These are phyloP conservation scores for Paracyclopina nana DNA, from an alignment of 1,140 invertebrate species.

Conservation along the genomic window DNA sequence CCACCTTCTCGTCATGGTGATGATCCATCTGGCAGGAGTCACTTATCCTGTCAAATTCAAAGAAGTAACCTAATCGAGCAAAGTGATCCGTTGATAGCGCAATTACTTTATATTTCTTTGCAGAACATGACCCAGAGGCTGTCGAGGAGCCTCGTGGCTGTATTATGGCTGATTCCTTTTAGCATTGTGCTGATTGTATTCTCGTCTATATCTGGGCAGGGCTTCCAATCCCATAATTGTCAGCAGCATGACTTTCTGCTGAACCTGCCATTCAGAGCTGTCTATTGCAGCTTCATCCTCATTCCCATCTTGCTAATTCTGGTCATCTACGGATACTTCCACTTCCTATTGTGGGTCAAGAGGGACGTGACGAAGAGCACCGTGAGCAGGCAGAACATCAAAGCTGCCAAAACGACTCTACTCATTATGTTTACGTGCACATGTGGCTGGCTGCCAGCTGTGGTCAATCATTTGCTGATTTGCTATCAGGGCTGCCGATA, in stretches of 20 bases:
- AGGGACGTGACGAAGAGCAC: neutral
- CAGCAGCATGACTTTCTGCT: neutral
- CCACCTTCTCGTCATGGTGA: constrained; percentile 1
- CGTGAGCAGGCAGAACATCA: neutral
- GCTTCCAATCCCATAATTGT: neutral
- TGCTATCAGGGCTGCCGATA: neutral
- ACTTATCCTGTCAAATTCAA: neutral
- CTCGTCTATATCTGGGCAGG: neutral
- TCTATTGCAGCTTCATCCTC: neutral
- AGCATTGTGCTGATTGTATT: neutral
- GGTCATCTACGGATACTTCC: neutral
- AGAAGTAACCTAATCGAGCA: neutral
- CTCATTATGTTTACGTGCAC: constrained; percentile 1
- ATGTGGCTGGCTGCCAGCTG: neutral
- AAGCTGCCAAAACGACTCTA: neutral
- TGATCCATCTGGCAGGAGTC: neutral
- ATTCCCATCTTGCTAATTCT: neutral
- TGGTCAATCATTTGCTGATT: neutral
- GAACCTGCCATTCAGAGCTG: neutral
- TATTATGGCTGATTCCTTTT: neutral
- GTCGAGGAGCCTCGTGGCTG: neutral
- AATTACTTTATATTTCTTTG: neutral
- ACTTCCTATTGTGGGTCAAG: neutral
- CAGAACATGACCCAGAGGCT: neutral
- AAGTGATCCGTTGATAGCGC: neutral